Evolutionary conservation across 2,888 invertebrate genomes (phyloP).

Genomic region (Dysmachus trigonus): DNA sequence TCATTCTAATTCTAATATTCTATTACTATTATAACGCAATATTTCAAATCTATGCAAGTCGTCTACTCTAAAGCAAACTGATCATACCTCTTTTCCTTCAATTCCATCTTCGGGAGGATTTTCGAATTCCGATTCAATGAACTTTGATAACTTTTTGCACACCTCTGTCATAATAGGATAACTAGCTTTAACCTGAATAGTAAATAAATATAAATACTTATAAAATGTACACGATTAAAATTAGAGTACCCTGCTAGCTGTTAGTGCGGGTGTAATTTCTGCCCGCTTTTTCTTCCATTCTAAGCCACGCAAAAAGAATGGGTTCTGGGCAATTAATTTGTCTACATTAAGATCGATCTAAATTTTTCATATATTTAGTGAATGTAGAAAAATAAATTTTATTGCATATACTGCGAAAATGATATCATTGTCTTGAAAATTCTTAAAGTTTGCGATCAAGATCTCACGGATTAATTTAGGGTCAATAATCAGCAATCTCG

Average conservation of each 20-base stretch:
- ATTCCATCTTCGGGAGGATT: constrained; percentile 58
- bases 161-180: constrained; percentile 65
- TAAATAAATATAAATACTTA: constrained; percentile 11
- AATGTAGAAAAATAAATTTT: not conserved
- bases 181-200: constrained; percentile 62
- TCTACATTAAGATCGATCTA: constrained; percentile 63
- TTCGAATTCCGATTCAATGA: constrained; percentile 59
- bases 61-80: not conserved
- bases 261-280: constrained; percentile 66
- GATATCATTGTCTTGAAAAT: constrained; percentile 51
- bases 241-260: constrained; percentile 62
- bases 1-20: no score
- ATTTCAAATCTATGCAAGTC: no score
- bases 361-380: constrained; percentile 35
- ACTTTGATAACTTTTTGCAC: constrained; percentile 61
- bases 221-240: not conserved
- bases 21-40: no score
- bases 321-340: constrained; percentile 63
- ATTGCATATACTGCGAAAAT: not conserved
- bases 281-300: constrained; percentile 66
- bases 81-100: constrained; percentile 62
- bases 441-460: constrained; percentile 58
- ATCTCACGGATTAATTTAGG: constrained; percentile 57
- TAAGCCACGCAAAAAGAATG: constrained; percentile 64
- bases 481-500: constrained; percentile 56